Evolutionary conservation across 2,888 invertebrate species (phyloP), one percentile per base, ranked within the genome.

Genomic region (Neuroscelio doddi): DNA sequence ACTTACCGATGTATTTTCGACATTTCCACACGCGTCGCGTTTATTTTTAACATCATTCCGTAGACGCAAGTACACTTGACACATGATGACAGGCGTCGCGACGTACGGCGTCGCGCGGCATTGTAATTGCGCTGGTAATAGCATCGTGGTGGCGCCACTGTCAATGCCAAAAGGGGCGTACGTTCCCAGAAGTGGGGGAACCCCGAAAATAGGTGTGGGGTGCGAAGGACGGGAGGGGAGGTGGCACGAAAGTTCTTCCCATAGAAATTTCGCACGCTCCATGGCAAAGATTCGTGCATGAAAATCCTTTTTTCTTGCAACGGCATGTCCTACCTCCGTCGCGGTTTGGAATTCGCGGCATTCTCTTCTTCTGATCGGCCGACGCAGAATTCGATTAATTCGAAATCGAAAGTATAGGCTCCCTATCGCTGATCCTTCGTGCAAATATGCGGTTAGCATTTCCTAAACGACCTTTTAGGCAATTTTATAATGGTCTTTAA

Each of bases 1-100:
- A 72, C 71, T 74, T 71, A 71, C 70, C 68, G 57, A 52, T 51
- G 41, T 64, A 63, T 66, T 58, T 64, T 47, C 41, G 39, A 38
- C 34, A 39, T 57, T 55, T 56, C 49, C 46, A 26, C 52, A 27
- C 41, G 34, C 30, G 17, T 39, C 30, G 46, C 24, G 55, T 30
- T 59, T 72, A 67, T 71, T 70, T 68, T 59, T 64, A 69, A 63
- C 57, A 44, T 38, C 55, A 52, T 45, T 29, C 46, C 42, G 7
- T 50, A 26, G 1, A 34, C 36, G 39, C 21, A 53, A 55, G 29
- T 46, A 47, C 53, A 57, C 66, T 63, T 59, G 67, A 69, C 55
- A 32, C 56, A 45, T 45, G 57, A 21, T 36, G 55, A 56, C 59
- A 51, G 46, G 59, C 59, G 53, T 50, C 61, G 61, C 58, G 67